A percentile compares a stretch with the other conserved stretches of the same genome.
Conservation (phyloP, 2,888 invertebrate species). For the Drosophila lutescens region DNA sequence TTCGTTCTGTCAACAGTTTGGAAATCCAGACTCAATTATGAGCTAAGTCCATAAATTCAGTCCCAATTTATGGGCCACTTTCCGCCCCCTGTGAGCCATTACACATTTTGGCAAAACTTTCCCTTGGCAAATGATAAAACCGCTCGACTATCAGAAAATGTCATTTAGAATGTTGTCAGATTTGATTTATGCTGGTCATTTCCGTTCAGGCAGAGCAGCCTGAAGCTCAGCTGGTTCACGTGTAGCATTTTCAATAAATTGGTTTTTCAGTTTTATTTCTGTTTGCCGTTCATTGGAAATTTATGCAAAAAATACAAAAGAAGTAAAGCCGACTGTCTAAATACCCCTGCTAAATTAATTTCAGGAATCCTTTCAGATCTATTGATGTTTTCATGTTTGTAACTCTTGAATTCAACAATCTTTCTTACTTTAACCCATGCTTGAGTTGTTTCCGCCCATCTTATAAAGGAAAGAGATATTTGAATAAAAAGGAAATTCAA, state of each 20-base stretch:
- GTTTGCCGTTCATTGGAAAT: conserved; percentile 41
- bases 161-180: conserved; percentile 62
- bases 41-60: conserved; percentile 24
- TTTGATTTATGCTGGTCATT: conserved; percentile 65
- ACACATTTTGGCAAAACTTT: conserved; percentile 23
- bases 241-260: conserved; percentile 27
- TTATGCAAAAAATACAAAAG: conserved; percentile 48
- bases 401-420: too few relatives aligned
- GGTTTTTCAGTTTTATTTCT: conserved; percentile 32
- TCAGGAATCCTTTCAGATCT: background rate
- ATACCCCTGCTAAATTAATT: background rate
- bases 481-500: background rate
- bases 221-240: conserved; percentile 19
- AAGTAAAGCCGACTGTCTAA: conserved; percentile 1
- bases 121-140: conserved; percentile 22
- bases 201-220: conserved; percentile 24
- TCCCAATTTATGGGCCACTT: conserved; percentile 28
- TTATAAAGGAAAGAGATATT: too few relatives aligned
- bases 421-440: too few relatives aligned
- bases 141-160: conserved; percentile 47
- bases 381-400: too few relatives aligned
- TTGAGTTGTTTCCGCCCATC: too few relatives aligned
- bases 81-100: conserved; percentile 11
- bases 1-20: conserved; percentile 17
- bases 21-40: conserved; percentile 22